phyloP scores from a whole-genome alignment of 2,797 vertebrate genomes.

The Gymnopithys bicolor region DNA sequence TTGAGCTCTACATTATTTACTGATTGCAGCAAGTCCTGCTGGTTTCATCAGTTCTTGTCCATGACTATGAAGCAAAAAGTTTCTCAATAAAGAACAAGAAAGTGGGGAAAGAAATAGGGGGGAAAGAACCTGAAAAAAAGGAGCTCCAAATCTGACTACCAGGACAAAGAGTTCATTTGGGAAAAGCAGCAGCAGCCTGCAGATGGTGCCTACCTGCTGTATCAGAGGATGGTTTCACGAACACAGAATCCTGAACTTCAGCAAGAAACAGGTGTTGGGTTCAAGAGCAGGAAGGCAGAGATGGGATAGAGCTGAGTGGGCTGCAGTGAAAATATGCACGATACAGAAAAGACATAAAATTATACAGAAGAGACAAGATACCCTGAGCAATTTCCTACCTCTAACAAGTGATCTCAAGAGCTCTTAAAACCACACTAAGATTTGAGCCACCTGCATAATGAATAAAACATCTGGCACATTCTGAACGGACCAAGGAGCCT shows the following conservation, averaged over 20 bases:
- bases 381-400: neutral
- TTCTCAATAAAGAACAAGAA: neutral
- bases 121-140: accelerated
- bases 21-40: neutral
- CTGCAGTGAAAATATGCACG: neutral
- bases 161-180: neutral
- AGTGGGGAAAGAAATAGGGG: neutral
- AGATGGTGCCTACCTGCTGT: neutral
- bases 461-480: neutral
- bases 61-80: neutral
- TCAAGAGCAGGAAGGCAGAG: neutral
- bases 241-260: neutral
- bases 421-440: neutral
- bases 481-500: neutral
- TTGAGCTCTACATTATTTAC: neutral
- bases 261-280: neutral
- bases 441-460: neutral
- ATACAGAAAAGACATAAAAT: neutral
- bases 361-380: neutral
- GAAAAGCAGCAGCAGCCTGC: neutral
- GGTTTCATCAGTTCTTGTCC: neutral
- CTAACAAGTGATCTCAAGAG: neutral
- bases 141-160: neutral
- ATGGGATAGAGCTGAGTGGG: neutral
- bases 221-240: neutral